Conservation (phyloP, 1,140 invertebrate genomes). For the Diabrotica undecimpunctata region DNA sequence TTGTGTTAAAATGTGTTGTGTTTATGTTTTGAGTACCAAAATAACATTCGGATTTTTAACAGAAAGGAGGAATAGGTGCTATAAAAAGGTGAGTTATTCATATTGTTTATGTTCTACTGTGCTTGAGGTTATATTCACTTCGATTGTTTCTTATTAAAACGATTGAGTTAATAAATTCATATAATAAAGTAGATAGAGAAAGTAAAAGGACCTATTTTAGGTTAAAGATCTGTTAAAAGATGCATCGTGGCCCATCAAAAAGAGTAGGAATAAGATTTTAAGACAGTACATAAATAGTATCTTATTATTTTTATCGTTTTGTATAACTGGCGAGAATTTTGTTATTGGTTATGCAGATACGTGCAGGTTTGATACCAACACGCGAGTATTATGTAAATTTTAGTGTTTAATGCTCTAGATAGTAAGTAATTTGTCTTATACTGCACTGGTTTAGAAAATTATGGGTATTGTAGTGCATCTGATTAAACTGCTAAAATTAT, state of each 20-base stretch:
- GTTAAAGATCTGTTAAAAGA: background rate
- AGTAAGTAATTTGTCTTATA: constrained; percentile 1
- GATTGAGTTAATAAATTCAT: too few relatives aligned
- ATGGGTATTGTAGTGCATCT: background rate
- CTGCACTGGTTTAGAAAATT: background rate
- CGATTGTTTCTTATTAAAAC: too few relatives aligned
- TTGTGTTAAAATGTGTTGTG: constrained; percentile 36
- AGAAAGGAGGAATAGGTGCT: constrained; percentile 15
- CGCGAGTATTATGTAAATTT: constrained; percentile 1
- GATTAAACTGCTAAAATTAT: too few relatives aligned
- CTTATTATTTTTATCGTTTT: background rate
- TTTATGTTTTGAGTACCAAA: constrained; percentile 36
- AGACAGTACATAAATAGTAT: background rate
- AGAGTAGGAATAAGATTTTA: background rate
- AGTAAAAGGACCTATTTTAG: background rate
- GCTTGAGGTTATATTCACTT: too few relatives aligned
- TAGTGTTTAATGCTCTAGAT: constrained; percentile 3
- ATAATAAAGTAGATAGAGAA: too few relatives aligned
- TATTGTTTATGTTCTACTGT: background rate
- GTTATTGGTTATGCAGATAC: background rate
- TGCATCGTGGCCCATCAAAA: background rate
- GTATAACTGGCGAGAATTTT: background rate
- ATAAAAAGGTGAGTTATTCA: constrained; percentile 25
- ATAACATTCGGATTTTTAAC: constrained; percentile 31
- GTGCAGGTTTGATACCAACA: background rate